Conservation (phyloP, 2,113 vertebrate species). For the Carassius auratus region DNA sequence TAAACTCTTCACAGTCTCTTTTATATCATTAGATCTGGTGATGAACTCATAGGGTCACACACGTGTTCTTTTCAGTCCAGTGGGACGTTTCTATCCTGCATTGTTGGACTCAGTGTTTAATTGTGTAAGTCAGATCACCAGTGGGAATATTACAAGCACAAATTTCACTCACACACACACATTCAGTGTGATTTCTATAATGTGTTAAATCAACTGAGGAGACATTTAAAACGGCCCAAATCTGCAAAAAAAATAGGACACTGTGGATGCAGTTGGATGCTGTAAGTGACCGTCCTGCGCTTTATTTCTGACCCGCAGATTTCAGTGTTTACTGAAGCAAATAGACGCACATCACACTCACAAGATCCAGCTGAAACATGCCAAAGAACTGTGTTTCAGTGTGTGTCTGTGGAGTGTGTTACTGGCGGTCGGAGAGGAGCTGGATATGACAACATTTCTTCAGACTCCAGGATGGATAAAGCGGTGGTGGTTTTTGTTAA, state of each 20-base stretch:
- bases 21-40: neutral
- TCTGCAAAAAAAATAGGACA: neutral
- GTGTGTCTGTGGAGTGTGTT: neutral
- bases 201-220: conserved; percentile 27
- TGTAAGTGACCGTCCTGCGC: neutral
- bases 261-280: neutral
- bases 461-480: no score
- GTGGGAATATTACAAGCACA: neutral
- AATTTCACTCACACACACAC: neutral
- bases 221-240: neutral
- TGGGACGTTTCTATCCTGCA: neutral
- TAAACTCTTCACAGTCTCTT: neutral
- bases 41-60: neutral
- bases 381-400: neutral
- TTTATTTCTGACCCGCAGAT: neutral
- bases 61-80: neutral
- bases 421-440: no score
- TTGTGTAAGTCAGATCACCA: neutral
- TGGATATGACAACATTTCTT: no score
- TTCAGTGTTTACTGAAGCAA: neutral
- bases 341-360: neutral
- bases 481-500: no score
- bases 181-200: neutral
- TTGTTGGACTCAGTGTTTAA: neutral
- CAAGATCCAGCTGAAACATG: neutral